These are phyloP conservation scores for Silurus meridionalis DNA, from an alignment of 2,113 vertebrate species.

Conservation along the genomic window DNA sequence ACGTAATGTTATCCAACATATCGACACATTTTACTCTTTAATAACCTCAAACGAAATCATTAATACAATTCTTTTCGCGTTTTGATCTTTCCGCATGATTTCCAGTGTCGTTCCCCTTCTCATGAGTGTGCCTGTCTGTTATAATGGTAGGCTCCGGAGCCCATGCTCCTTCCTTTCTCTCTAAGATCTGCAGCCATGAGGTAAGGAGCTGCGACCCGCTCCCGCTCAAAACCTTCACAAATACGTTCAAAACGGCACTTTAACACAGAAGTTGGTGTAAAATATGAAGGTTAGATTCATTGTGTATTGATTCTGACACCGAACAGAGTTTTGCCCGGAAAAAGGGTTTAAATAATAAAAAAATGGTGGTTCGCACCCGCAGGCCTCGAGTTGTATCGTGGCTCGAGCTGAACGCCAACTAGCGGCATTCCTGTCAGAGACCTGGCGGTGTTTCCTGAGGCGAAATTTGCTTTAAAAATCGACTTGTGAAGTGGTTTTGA, in stretches of 20 bases:
- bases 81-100: background rate
- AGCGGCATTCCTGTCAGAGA: background rate
- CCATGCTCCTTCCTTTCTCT: slow-evolving; percentile 69
- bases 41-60: accelerated
- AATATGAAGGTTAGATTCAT: accelerated
- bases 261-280: background rate
- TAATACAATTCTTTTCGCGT: accelerated
- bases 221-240: slow-evolving; percentile 39
- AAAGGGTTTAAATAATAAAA: background rate
- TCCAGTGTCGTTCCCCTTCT: background rate
- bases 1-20: background rate
- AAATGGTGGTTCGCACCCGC: background rate
- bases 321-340: background rate
- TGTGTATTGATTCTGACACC: background rate
- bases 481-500: accelerated
- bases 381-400: slow-evolving; percentile 37
- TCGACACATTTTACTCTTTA: accelerated
- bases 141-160: slow-evolving; percentile 66
- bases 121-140: slow-evolving; percentile 11
- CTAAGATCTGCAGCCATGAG: slow-evolving; percentile 77
- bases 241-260: slow-evolving; percentile 20
- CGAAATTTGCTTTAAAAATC: background rate
- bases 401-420: background rate
- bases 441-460: background rate
- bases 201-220: slow-evolving; percentile 54